A percentile compares a stretch with the other conserved stretches of the same genome.
Evolutionary conservation across 2,888 invertebrate genomes (phyloP).

Genomic region (Pycnomerus fuliginosus): DNA sequence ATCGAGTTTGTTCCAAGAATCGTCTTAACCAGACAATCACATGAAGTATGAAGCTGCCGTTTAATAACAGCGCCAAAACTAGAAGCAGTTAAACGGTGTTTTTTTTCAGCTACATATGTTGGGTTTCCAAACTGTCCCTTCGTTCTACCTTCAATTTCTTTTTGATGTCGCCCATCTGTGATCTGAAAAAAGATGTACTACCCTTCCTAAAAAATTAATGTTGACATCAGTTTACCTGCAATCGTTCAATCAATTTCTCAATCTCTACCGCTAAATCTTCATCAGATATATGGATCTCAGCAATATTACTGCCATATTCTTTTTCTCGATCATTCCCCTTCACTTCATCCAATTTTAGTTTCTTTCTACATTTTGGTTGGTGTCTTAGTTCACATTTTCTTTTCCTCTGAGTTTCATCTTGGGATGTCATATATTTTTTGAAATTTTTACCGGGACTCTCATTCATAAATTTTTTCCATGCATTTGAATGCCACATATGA

Average conservation of each 20-base stretch:
- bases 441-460: slow-evolving; percentile 1
- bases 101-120: not conserved
- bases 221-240: not conserved
- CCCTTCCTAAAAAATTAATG: not conserved
- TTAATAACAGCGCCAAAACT: slow-evolving; percentile 1
- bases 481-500: not conserved
- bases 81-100: not conserved
- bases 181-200: too few species aligned
- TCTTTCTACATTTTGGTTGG: not conserved
- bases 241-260: not conserved
- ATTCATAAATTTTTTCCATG: not conserved
- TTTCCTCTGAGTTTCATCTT: not conserved
- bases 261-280: not conserved
- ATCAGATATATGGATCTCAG: not conserved
- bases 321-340: too few species aligned
- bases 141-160: not conserved
- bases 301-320: too few species aligned
- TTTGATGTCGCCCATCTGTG: too few species aligned
- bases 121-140: not conserved
- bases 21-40: not conserved
- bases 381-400: not conserved
- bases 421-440: not conserved
- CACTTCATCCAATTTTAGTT: slow-evolving; percentile 1
- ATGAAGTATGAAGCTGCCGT: not conserved
- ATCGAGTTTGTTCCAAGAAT: not conserved